Conservation (phyloP, 2,113 vertebrate species). For the Scomber scombrus region DNA sequence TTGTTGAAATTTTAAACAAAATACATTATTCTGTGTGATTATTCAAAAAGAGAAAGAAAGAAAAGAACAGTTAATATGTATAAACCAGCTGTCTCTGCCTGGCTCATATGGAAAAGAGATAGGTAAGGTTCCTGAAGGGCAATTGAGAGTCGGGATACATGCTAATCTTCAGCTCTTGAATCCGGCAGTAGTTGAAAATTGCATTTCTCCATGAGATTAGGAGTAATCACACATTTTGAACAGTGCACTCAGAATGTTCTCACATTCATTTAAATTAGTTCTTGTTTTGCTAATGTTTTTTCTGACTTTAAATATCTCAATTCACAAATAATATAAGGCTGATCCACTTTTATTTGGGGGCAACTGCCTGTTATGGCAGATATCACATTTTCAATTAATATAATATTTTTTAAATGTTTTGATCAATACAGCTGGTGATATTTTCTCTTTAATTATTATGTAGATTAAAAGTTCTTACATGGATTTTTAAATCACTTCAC, state of each 20-base stretch:
- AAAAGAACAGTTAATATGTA: constrained; percentile 30
- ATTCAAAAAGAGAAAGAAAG: constrained; percentile 6
- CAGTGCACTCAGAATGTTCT: background rate
- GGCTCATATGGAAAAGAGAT: constrained; percentile 19
- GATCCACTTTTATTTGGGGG: background rate
- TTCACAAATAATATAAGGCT: background rate
- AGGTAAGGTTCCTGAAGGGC: constrained; percentile 15
- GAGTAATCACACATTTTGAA: background rate
- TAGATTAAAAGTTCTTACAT: background rate
- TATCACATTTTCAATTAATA: no score
- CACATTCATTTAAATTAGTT: background rate
- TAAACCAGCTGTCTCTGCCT: constrained; percentile 33
- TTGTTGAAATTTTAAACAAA: constrained; percentile 39
- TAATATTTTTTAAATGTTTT: no score
- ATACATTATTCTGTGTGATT: constrained; percentile 13
- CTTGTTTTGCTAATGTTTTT: background rate
- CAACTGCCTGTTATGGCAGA: background rate
- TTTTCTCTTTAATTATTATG: background rate
- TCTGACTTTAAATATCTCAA: background rate
- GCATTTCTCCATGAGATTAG: constrained; percentile 19
- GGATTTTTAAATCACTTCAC: background rate
- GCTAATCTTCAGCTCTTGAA: constrained; percentile 16
- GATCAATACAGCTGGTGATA: no score
- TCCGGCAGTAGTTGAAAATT: background rate
- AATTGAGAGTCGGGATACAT: background rate